Evolutionary conservation across 2,113 vertebrate species (phyloP).

Genomic region (Pangasianodon gigas): DNA sequence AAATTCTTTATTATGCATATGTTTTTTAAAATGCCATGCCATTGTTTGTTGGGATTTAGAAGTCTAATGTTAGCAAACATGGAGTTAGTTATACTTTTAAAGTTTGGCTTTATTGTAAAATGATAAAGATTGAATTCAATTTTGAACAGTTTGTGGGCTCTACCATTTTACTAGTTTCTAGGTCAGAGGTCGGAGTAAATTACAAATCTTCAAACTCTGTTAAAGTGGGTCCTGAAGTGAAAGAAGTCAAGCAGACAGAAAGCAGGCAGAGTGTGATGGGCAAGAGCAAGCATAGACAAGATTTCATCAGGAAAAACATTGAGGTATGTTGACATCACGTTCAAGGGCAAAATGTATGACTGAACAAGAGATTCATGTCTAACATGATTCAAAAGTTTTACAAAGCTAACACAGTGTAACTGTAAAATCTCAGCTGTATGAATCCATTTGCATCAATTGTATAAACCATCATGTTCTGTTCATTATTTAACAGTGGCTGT

Average conservation of each 20-base stretch:
- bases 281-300: constrained; percentile 69
- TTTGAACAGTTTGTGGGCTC: background rate
- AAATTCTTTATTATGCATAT: background rate
- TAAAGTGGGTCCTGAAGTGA: constrained; percentile 44
- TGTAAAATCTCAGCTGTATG: background rate
- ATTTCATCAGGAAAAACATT: constrained; percentile 90
- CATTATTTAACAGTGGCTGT: background rate
- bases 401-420: background rate
- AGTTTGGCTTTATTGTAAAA: background rate
- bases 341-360: constrained; percentile 23
- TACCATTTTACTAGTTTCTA: background rate
- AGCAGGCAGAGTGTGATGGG: constrained; percentile 50
- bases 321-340: constrained; percentile 78
- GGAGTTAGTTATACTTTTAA: background rate
- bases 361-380: background rate
- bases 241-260: constrained; percentile 48
- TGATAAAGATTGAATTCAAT: background rate
- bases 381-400: background rate
- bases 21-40: background rate
- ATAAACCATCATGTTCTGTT: background rate
- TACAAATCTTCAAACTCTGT: constrained; percentile 20
- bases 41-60: background rate
- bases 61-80: background rate
- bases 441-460: background rate
- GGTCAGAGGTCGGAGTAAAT: background rate